Evolutionary conservation across 2,113 vertebrate genomes (phyloP), one percentile per base, ranked within the genome.

Genomic region (Trematocara macrostoma): DNA sequence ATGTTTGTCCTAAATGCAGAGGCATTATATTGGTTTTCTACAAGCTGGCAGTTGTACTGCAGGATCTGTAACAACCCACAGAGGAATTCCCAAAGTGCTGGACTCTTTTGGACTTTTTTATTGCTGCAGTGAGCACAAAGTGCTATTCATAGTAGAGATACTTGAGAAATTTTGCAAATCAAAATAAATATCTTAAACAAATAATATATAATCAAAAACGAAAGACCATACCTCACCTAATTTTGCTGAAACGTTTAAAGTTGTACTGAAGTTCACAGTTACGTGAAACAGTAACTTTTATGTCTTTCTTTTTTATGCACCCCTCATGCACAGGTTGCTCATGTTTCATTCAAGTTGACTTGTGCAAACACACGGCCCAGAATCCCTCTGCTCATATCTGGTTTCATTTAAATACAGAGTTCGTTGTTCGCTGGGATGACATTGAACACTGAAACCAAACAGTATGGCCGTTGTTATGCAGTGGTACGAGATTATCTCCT

Each of bases 371-470:
- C 86, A 82, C 78, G 82, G 88, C 83, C 90, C 86, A 80, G 79
- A 91, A 84, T 90, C 90, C 92, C 82, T 23, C 83, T 90, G 89
- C 86, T 90, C 84, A 64, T 94, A 95, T 96, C 92, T 84, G 59
- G 85, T 97, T 97, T 96, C 96, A 87, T 91, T 56, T 92, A 64
- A 89, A 96, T 95, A 96, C 90, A 95, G 96, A 91, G 88, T 84
- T 93, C 95, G 93, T 96, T 97, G 95, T 96, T 93, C 93, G 18
- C 86, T 9, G 86, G 12, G 52, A 91, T 86, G 94, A 95, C 94
- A 93, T 89, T 94, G 92, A 96, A 95, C 92, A 89, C 91, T 88
- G 83, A 90, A 83, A 94, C 83, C 78, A 91, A 90, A 96, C 95
- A 96, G 90, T 92, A 84, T 81, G 82, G 79, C 94, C 93, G 81